Percentiles rank a stretch among this genome's conserved stretches.
phyloP scores from a whole-genome alignment of 37 sponge, comb jelly and placozoan genomes.

The Halisarca cf. caerulea region DNA sequence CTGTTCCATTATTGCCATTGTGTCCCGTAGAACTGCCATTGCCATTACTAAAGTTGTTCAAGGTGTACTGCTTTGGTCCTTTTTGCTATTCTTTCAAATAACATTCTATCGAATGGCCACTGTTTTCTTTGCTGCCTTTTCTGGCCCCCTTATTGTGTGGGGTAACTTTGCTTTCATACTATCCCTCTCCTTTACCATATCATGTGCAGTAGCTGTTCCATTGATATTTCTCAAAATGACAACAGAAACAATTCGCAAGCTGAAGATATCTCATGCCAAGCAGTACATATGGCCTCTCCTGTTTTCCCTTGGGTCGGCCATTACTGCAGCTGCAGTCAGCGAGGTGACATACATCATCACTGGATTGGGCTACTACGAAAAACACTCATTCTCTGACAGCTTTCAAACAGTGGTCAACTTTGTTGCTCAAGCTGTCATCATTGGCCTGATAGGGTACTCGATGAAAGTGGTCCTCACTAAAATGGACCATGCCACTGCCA shows the following conservation, averaged over 20 bases:
- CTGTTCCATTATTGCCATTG: background rate
- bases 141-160: slow-evolving; percentile 24
- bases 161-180: slow-evolving; percentile 15
- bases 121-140: slow-evolving; percentile 27
- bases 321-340: background rate
- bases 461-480: slow-evolving; percentile 12
- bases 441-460: background rate
- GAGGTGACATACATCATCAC: slow-evolving; percentile 22
- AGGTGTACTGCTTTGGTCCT: background rate
- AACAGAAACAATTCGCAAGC: background rate
- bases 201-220: background rate
- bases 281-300: background rate
- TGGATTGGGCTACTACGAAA: slow-evolving; percentile 22
- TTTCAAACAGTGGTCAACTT: slow-evolving; percentile 22
- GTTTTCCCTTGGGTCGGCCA: background rate
- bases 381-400: slow-evolving; percentile 30
- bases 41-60: background rate
- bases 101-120: background rate
- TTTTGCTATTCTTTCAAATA: background rate
- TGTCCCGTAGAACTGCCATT: background rate
- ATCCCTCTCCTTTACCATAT: background rate
- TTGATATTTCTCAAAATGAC: background rate
- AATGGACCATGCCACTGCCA: slow-evolving; percentile 10
- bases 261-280: background rate
- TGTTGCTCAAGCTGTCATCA: slow-evolving; percentile 18